Conservation (phyloP, 2,797 vertebrate species). For the Notoglanidium macrostoma region DNA sequence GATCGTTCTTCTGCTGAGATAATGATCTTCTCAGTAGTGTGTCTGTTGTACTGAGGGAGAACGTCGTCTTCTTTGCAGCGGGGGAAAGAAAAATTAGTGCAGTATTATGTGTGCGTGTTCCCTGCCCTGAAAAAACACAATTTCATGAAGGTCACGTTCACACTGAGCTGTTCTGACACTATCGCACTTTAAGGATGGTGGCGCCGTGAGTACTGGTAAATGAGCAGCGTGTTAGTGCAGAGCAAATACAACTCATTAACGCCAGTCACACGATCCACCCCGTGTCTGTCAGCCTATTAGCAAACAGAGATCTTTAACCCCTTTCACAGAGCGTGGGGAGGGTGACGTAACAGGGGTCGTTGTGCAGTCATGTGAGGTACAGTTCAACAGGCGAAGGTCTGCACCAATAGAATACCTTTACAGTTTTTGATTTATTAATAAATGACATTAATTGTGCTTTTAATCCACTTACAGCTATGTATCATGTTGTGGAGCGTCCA, state of each 20-base stretch:
- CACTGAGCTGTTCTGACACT: too few species aligned
- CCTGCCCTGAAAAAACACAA: not conserved
- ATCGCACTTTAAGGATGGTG: not conserved
- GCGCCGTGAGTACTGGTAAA: not conserved
- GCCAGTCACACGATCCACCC: not conserved
- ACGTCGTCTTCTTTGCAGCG: not conserved
- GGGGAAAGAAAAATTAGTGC: not conserved
- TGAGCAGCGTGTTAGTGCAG: not conserved
- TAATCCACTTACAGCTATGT: too few species aligned
- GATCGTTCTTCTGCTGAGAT: slow-evolving; percentile 41
- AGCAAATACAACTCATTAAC: not conserved
- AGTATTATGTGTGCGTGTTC: not conserved
- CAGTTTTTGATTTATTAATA: too few species aligned
- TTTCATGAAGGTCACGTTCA: not conserved
- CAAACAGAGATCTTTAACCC: not conserved
- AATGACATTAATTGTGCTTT: too few species aligned
- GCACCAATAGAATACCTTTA: not conserved
- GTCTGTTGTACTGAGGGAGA: not conserved
- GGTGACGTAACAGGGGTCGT: not conserved
- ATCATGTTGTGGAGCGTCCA: too few species aligned
- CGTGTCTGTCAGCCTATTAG: not conserved
- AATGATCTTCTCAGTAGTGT: slow-evolving; percentile 33
- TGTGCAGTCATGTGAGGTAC: not conserved
- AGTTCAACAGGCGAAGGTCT: not conserved
- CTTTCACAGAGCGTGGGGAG: not conserved